A percentile compares a stretch with the other conserved stretches of the same genome.
Conservation (phyloP, 30 jellyfish, hydroid and myxozoan genomes). For the Rhopilema esculentum region DNA sequence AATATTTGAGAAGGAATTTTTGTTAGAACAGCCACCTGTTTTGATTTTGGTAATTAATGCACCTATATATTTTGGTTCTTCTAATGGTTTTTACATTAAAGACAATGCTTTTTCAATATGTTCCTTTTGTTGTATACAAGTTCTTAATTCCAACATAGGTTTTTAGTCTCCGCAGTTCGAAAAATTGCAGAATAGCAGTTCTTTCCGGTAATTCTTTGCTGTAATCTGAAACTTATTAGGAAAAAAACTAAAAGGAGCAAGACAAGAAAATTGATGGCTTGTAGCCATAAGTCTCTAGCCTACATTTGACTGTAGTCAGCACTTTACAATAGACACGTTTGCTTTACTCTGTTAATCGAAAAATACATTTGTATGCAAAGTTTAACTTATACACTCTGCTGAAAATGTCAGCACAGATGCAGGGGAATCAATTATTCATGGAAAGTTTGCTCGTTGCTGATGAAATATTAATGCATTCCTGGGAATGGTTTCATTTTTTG, state of each 20-base stretch:
- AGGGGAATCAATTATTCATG: neutral
- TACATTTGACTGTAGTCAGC: neutral
- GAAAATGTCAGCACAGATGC: neutral
- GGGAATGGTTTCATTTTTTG: slow-evolving; percentile 5
- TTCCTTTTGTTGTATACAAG: no score
- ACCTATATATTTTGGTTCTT: no score
- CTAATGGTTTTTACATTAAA: no score
- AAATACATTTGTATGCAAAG: neutral
- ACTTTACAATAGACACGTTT: neutral
- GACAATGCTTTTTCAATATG: no score
- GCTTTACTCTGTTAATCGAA: neutral
- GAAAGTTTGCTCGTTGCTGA: neutral
- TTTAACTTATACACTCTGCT: neutral
- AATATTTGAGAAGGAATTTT: neutral
- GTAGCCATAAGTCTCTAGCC: neutral
- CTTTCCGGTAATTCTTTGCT: no score
- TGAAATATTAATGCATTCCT: neutral
- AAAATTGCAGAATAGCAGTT: no score
- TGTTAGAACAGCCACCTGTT: no score
- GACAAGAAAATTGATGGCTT: neutral
- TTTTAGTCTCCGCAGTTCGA: no score
- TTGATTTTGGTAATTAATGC: no score
- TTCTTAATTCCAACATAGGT: no score
- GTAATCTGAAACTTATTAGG: no score
- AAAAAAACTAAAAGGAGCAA: no score